These are phyloP conservation scores for Melanchra persicariae DNA, from an alignment of 2,888 invertebrate species.

Conservation along the genomic window DNA sequence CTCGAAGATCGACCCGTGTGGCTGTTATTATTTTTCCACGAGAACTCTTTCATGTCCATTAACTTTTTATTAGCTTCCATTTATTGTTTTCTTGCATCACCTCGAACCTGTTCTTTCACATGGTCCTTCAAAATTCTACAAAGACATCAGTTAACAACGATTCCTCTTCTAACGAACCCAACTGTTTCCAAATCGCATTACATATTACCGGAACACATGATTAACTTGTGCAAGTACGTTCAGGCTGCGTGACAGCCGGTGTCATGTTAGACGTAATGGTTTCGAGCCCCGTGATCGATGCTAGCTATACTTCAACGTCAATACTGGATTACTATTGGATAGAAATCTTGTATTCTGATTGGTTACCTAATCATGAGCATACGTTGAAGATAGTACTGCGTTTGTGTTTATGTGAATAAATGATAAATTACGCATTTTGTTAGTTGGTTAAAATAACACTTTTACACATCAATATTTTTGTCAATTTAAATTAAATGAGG, in stretches of 20 bases:
- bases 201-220: constrained; percentile 10
- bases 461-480: no score
- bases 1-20: no score
- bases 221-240: constrained; percentile 16
- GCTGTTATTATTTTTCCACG: no score
- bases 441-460: no score
- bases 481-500: no score
- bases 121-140: no score
- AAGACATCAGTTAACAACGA: no score
- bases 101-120: no score
- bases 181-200: neutral
- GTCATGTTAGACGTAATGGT: constrained; percentile 57
- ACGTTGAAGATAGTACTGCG: neutral
- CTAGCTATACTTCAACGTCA: constrained; percentile 40
- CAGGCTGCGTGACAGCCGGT: constrained; percentile 36
- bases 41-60: no score
- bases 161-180: neutral
- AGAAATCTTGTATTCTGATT: constrained; percentile 38
- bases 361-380: constrained; percentile 12
- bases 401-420: neutral
- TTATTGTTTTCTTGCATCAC: no score
- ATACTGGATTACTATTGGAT: constrained; percentile 33
- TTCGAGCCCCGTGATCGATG: constrained; percentile 44
- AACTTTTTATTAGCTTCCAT: no score
- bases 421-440: neutral